Evolutionary conservation across 2,113 vertebrate genomes (phyloP), one percentile per base, ranked within the genome.

Genomic region (Thamnaconus septentrionalis): DNA sequence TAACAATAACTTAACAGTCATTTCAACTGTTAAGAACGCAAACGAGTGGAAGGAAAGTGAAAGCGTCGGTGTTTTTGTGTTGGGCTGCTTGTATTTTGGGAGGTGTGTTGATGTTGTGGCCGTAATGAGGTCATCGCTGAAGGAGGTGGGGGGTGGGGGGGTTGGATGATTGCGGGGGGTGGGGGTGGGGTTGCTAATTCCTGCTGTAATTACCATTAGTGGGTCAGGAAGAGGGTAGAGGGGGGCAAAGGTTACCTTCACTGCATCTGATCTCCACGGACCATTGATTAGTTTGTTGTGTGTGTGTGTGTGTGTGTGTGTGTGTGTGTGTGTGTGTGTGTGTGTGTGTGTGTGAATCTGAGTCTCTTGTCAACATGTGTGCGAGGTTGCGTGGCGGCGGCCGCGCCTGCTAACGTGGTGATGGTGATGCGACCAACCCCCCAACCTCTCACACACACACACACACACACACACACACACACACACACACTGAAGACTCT

Each of bases 191-290:
- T 64, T 76, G 80, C 85, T 89, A 87, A 83, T 88, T 89, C 82
- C 80, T 83, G 87, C 72, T 83, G 79, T 91, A 87, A 91, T 90
- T 89, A 86, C 84, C 87, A 84, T 83, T 78, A 88, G 69, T 80
- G 84, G 88, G 86, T 91, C 88, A 88, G 71, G 66, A 52, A 71
- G 59, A 87, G 85, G 82, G 75, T 79, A 77, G 41, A 55, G 61
- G 69, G 79, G 77, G 65, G 81, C 77, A 79, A 78, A 88, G 83
- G 81, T 89, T 85, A 86, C 51, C 7, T 39, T 51, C 59, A 67
- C 51, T 51, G 54, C 53, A 58, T 81, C 68, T 46, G 63, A 39
- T 54, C 48, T 49, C 5, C 56, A 70, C 66, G 57, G 49, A 55
- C 70, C 40, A 70, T 71, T 12, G 5, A 74, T 74, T 43, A 39